Evolutionary conservation across 2,797 vertebrate genomes (phyloP), one percentile per base, ranked within the genome.

Genomic region (Siniperca obscura): DNA sequence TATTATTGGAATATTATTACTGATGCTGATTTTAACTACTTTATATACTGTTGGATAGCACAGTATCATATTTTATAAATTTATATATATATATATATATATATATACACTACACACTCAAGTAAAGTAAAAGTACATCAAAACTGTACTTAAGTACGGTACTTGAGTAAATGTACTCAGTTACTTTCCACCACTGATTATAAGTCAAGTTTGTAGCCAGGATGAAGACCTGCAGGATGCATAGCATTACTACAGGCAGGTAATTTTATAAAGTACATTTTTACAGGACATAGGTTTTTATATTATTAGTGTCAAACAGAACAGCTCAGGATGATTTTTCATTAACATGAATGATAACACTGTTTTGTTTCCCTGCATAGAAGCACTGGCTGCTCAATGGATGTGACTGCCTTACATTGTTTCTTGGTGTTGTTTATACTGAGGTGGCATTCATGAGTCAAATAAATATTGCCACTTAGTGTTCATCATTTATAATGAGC

Each of bases 381-480:
- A 72, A 79, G 81, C 61, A 53, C 13, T 19, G 70, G 17, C 61
- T 81, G 82, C 62, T 68, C 53, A 59, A 9, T 22, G 69, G 68
- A 86, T 78, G 64, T 14, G 73, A 75, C 84, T 70, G 44, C 55
- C 62, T 84, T 7, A 36, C 71, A 72, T 88, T 85, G 57, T 84
- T 73, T 87, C 74, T 67, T 40, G 27, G 66, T 74, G 78, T 88
- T 91, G 89, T 92, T 92, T 91, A 90, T 83, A 88, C 78, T 76
- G 86, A 90, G 87, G 76, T 81, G 78, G 83, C 86, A 85, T 93
- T 93, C 83, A 90, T 76, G 80, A 93, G 89, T 87, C 90, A 94
- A 92, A 93, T 93, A 94, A 92, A 93, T 93, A 91, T 90, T 90
- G 84, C 82, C 85, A 91, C 86, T 94, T 85, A 89, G 87, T 78